Evolutionary conservation across 2,797 vertebrate species (phyloP).

Genomic region (Cyclura pinguis): DNA sequence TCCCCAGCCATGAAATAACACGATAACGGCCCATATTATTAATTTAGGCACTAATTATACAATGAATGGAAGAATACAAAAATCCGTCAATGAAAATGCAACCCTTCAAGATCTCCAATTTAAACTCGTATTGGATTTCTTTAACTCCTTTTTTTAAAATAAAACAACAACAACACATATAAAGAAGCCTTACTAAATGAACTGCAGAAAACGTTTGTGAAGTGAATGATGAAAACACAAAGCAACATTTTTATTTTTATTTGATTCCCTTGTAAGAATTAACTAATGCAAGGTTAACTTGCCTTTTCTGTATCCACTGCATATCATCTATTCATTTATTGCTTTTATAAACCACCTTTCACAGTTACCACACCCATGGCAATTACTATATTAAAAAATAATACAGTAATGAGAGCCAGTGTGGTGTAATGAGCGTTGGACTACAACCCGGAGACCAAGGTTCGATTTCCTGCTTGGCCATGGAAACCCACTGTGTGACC

Average conservation of each 20-base stretch:
- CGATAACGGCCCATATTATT: not conserved
- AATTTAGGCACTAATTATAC: constrained; percentile 8
- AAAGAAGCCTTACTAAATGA: not conserved
- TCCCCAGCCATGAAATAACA: not conserved
- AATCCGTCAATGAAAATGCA: not conserved
- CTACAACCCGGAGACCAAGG: too few relatives aligned
- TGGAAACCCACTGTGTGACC: too few relatives aligned
- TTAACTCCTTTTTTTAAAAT: not conserved
- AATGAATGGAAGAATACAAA: not conserved
- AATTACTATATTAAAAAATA: not conserved
- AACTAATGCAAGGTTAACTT: not conserved
- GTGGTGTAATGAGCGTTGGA: too few relatives aligned
- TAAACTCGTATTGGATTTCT: not conserved
- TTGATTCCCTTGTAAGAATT: not conserved
- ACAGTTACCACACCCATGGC: not conserved
- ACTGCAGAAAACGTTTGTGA: constrained; percentile 18
- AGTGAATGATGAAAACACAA: not conserved
- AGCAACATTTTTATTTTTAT: not conserved
- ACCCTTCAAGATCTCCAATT: not conserved
- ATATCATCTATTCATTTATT: not conserved
- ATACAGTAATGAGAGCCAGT: too few relatives aligned
- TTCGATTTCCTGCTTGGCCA: too few relatives aligned
- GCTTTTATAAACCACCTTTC: not conserved
- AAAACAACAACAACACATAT: not conserved
- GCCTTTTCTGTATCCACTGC: not conserved